Percentiles rank a stretch among this genome's conserved stretches.
Conservation (phyloP, 2,113 vertebrate species). For the Notarius quadriscutis region DNA sequence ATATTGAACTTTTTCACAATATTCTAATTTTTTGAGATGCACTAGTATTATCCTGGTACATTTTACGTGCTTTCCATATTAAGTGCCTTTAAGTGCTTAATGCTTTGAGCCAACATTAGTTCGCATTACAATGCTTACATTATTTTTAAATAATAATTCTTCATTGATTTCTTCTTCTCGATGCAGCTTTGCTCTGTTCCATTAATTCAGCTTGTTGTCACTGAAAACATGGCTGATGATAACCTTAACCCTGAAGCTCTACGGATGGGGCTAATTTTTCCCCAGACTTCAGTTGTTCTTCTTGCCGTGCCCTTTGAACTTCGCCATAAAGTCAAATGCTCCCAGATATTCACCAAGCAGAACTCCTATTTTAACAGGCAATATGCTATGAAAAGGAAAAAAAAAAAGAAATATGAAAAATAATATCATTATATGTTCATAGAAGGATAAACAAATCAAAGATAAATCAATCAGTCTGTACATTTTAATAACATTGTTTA, state of each 20-base stretch:
- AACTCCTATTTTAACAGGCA: slow-evolving; percentile 58
- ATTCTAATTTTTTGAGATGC: too few species aligned
- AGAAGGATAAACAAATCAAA: not conserved
- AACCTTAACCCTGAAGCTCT: not conserved
- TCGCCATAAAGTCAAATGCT: slow-evolving; percentile 48
- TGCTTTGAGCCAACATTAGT: not conserved
- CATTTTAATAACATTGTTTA: not conserved
- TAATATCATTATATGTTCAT: not conserved
- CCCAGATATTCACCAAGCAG: slow-evolving; percentile 61
- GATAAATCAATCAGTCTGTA: not conserved
- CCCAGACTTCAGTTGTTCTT: slow-evolving; percentile 48
- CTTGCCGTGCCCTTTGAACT: slow-evolving; percentile 68
- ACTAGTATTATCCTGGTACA: not conserved
- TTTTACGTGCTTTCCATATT: not conserved
- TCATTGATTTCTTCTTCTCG: not conserved
- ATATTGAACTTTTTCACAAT: too few species aligned
- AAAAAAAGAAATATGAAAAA: not conserved
- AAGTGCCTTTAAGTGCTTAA: not conserved
- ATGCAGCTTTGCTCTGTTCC: not conserved
- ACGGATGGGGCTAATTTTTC: not conserved
- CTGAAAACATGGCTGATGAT: not conserved
- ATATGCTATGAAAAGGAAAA: slow-evolving; percentile 63
- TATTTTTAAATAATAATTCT: not conserved
- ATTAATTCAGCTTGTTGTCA: not conserved
- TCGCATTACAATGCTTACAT: not conserved